Base-by-base conservation (phyloP, 1,140 invertebrate genomes). In the Daktulosphaira vitifoliae region DNA sequence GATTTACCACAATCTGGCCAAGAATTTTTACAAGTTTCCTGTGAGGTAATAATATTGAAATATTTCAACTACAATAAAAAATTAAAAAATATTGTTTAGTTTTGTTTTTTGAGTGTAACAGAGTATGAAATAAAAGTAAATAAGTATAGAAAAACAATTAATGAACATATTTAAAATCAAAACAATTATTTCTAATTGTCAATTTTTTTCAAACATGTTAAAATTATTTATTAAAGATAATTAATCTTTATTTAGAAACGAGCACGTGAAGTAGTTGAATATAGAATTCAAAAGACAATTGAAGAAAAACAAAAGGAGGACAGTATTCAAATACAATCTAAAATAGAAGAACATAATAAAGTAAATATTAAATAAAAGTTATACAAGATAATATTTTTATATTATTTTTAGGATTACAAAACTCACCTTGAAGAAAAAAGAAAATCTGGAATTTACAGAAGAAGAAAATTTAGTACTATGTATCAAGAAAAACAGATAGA, bases 1-100 rank as follows among this genome's bases (percentile, higher is more conserved):
- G 84, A 87, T 38, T 74, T 97, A 65, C 96, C 96, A 0, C 73
- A 81, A 16, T 89, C 92, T 49, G 96, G 96, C 0, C 91, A 96
- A 70, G 76, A 84, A 65, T 83, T 96, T 42, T 73, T 95, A 7
- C 84, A 97, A 80, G 89, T 95, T 4, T 78, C 83, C 51, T 81
- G 77, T 22, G 90, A 94, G 77, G 80, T 80, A 71, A 71, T 46
- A 18, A 50, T 65, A 29, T 68, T 44, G 5, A 6, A 37, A 18
- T n/a, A n/a, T n/a, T n/a, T n/a, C n/a, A n/a, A n/a, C n/a, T n/a
- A n/a, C n/a, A n/a, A n/a, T n/a, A n/a, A n/a, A n/a, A n/a, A n/a
- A n/a, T n/a, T n/a, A n/a, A n/a, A n/a, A n/a, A n/a, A n/a, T n/a
- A n/a, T n/a, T n/a, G n/a, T n/a, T n/a, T n/a, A n/a, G n/a, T n/a